Base-by-base conservation (phyloP, 2,113 vertebrate genomes). In the Boulengeromyrus knoepffleri region DNA sequence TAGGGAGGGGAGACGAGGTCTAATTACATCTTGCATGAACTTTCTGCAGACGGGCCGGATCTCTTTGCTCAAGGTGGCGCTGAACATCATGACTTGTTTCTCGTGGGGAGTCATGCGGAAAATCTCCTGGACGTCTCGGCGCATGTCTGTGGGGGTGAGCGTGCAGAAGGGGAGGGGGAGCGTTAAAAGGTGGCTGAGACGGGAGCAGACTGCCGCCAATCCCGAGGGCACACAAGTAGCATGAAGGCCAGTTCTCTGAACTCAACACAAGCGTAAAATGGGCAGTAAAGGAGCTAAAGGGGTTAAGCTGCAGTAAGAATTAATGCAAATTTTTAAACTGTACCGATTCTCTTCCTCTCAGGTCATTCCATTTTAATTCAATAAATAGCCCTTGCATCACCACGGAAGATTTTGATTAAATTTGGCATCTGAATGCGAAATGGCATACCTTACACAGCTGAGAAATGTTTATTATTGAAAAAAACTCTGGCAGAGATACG, bases 71-170 rank as follows among this genome's bases (percentile, higher is more conserved):
- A 97, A 94, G 89, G 97, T 97, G 90, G 97, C 97, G 92, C 97
- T 97, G 95, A 97, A 97, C 97, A 97, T 97, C 97, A 97, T 97
- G 94, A 97, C 96, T 94, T 97, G 97, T 95, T 97, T 97, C 95
- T 97, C 96, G 2, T 97, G 96, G 27, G 96, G 96, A 91, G 96
- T 97, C 97, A 96, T 96, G 92, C 96, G 96, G 95, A 97, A 97
- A 91, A 97, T 97, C 94, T 97, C 97, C 95, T 97, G 97, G 91
- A 97, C 97, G 91, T 97, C 97, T 93, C 96, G 95, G 84, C 97
- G 95, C 97, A 97, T 97, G 94, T 97, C 97, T 97, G 80, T 31
- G 58, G 39, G 85, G 88, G 62, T 45, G 6, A 24, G 42, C 70
- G 4, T 31, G 49, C 24, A 80, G 0, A n/a, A 42, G 49, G 42